Base-by-base conservation (phyloP, 2,113 vertebrate genomes). In the Cyanoderma ruficeps region DNA sequence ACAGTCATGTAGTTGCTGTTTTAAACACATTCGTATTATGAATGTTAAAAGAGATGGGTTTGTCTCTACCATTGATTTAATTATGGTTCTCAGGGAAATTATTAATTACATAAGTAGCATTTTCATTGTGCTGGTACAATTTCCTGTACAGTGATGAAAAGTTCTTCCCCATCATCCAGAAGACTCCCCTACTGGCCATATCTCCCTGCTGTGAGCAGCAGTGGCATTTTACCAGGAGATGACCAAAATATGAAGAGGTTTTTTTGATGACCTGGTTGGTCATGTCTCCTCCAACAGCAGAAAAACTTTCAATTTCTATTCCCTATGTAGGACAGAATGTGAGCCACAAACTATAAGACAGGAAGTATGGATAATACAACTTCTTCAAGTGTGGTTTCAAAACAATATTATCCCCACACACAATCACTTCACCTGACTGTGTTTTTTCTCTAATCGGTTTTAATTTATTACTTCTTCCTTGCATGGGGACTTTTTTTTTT, bases 1-100 rank as follows among this genome's bases (percentile, higher is more conserved):
- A 46, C 27, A 37, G 72, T 89, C 61, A 59, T 83, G 61, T 13
- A 74, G 21, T n/a, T 67, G 13, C 8, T 75, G 13, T 49, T 90
- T 63, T 52, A 79, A 91, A 46, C 33, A 57, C 37, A 39, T 53
- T 75, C 35, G 39, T 42, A n/a, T 15, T n/a, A 42, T 63, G 64
- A 93, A 92, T 46, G 16, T 69, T 95, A 67, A 94, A 91, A 64
- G 21, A 28, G 4, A n/a, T 72, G 71, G 22, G 18, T 94, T 96
- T 83, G 25, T 82, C 49, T 93, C 96, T 87, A 88, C 4, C 55
- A 91, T 3, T 77, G 27, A 35, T 94, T 89, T 90, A 39, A 77
- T 63, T 57, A 20, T 59, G 61, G 17, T 85, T 93, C 65, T 93
- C 52, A 80, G 31, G 10, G 14, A 46, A 47, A 85, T 79, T 11